Base-by-base conservation (phyloP, 2,113 vertebrate species). In the Apistogramma diplotaenia region DNA sequence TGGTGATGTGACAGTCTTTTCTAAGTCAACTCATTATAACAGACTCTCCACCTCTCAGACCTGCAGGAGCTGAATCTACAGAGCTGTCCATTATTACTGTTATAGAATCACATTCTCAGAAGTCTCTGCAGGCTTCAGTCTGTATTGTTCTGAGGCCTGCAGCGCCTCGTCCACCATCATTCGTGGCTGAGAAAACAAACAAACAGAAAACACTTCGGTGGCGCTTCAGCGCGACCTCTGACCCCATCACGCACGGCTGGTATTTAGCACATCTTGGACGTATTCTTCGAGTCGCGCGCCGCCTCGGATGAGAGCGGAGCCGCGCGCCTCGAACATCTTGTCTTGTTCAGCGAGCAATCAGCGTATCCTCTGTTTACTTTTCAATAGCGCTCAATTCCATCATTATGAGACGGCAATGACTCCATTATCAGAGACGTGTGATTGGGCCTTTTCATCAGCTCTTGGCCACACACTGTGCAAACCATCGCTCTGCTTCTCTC, bases 381-480 rank as follows among this genome's bases (percentile, higher is more conserved):
- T 93, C 91, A 93, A 91, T 89, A 71, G 91, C 82, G 85, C 80
- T 88, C 76, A 74, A 94, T 92, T 87, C 87, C 82, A 65, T 93
- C 88, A 89, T 91, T 91, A 93, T 16, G 87, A 89, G 90, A 31
- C 84, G 49, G 74, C 84, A 74, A 76, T 79, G 92, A 89, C 85
- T 89, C 89, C 84, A 90, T 91, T 92, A 89, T 91, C 88, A 84
- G 81, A 81, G 81, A 18, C 56, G 90, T 73, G 82, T 94, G 91
- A 94, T 91, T 93, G 92, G 92, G 89, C 87, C 93, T 93, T 93
- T 93, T 94, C 92, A 94, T 89, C 81, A 33, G 90, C 83, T 78
- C 84, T 72, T 82, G 90, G 89, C 89, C 89, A 74, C 93, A 91
- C 91, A 84, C 91, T 91, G 93, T 65, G 89, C 80, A 10, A 89